These are phyloP conservation scores for Antheraea assamensis DNA, from an alignment of 2,888 invertebrate species.

Conservation along the genomic window DNA sequence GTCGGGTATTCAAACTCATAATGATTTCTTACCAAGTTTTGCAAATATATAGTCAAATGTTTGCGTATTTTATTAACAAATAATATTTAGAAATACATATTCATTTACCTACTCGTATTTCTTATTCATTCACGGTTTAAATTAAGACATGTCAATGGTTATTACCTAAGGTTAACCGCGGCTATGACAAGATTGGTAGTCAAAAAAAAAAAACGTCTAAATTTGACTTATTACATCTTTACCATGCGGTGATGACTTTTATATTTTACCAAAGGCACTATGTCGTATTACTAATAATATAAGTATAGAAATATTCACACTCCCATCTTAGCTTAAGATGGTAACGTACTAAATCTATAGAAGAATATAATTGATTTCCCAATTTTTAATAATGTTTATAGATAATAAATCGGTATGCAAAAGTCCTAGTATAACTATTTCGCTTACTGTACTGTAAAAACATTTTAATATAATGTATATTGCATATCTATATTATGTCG, in stretches of 20 bases:
- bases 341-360: too few relatives aligned
- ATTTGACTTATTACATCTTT: neutral
- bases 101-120: slow-evolving; percentile 2
- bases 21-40: slow-evolving; percentile 5
- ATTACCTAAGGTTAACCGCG: neutral
- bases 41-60: slow-evolving; percentile 15
- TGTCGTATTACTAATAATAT: too few relatives aligned
- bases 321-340: too few relatives aligned
- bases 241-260: neutral
- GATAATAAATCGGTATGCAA: too few relatives aligned
- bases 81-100: slow-evolving; percentile 9
- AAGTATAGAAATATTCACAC: too few relatives aligned
- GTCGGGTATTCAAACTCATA: neutral
- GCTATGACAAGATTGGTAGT: neutral
- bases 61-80: slow-evolving; percentile 11
- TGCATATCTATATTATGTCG: too few relatives aligned
- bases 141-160: neutral
- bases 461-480: too few relatives aligned
- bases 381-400: too few relatives aligned
- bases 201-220: neutral
- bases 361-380: too few relatives aligned
- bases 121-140: neutral
- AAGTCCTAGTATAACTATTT: too few relatives aligned
- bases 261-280: neutral
- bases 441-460: too few relatives aligned